A percentile compares a stretch with the other conserved stretches of the same genome.
Conservation (phyloP, 2,113 vertebrate species). For the Marmota monax region DNA sequence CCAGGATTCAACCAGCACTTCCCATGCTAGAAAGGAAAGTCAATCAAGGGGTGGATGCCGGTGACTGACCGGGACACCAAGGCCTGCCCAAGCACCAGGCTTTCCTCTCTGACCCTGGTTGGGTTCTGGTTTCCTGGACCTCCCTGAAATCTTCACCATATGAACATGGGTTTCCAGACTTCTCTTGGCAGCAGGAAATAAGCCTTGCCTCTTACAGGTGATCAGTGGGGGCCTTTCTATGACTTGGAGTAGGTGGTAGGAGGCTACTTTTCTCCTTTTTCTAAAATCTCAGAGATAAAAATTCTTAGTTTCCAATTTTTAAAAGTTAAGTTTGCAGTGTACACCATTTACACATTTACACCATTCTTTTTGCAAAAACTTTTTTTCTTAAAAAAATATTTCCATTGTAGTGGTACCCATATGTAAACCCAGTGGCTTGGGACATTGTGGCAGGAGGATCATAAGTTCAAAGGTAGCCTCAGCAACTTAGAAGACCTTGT, state of each 20-base stretch:
- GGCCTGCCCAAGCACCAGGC: fast-evolving
- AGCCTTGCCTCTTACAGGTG: background rate
- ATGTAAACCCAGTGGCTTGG: no score
- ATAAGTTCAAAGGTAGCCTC: no score
- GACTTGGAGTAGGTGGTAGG: background rate
- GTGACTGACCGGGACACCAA: fast-evolving
- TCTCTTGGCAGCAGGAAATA: background rate
- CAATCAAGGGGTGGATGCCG: no score
- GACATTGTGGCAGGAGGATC: no score
- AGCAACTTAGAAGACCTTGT: no score
- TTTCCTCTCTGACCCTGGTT: background rate
- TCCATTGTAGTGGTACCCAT: no score
- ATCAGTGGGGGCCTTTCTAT: no score
- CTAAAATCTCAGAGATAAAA: background rate
- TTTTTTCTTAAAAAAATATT: background rate
- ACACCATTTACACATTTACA: no score
- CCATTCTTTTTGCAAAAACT: background rate
- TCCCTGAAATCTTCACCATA: background rate
- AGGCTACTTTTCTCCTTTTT: background rate
- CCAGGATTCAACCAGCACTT: no score
- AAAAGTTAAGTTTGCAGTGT: background rate
- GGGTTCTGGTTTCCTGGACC: background rate
- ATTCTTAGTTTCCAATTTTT: background rate
- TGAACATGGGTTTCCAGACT: background rate
- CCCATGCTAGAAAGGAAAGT: background rate